Evolutionary conservation across 2,888 invertebrate genomes (phyloP), one percentile per base, ranked within the genome.

Genomic region (Melieria crassipennis): DNA sequence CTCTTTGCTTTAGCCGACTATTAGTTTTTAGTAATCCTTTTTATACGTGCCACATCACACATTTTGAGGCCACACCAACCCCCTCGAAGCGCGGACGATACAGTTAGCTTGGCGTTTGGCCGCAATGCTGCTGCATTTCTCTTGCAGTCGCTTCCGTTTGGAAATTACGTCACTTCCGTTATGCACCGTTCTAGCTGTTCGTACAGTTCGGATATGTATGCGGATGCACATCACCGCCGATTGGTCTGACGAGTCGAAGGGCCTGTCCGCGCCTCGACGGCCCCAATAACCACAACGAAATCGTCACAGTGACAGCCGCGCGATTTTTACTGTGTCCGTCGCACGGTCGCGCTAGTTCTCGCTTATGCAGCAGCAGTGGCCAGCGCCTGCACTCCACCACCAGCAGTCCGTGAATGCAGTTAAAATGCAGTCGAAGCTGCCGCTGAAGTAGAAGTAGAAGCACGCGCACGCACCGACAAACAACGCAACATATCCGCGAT

Each of bases 401-500:
- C 4, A 16, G 16, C 58, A 48, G 64, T 64, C 52, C 13, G 45
- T 43, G 30, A 30, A 30, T 30, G 30, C 30, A 30, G 30, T 30
- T 30, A 30, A 30, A 13, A 50, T 60, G 58, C 48, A 60, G 13
- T 67, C 50, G 60, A 60, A 52, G 58, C 56, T 66, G 57, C 46
- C 48, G 63, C 7, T 63, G 64, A 16, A 60, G 50, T 60, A 52
- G 45, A 50, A 60, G 48, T 42, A 11, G 43, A 43, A 30, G 43
- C 11, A 47, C 60, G 67, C 60, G 67, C 60, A 67, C 67, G 60
- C 67, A 67, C 58, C 67, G 67, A 48, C 50, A 67, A 50, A 11
- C 60, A 67, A 83, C 82, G 76, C 76, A 77, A 75, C 78, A 82
- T 82, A 80, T 80, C 82, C 85, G 84, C 84, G 86, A 86, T 85